These are phyloP conservation scores for Heterodera schachtii DNA, from an alignment of 1,140 invertebrate species.

Conservation along the genomic window DNA sequence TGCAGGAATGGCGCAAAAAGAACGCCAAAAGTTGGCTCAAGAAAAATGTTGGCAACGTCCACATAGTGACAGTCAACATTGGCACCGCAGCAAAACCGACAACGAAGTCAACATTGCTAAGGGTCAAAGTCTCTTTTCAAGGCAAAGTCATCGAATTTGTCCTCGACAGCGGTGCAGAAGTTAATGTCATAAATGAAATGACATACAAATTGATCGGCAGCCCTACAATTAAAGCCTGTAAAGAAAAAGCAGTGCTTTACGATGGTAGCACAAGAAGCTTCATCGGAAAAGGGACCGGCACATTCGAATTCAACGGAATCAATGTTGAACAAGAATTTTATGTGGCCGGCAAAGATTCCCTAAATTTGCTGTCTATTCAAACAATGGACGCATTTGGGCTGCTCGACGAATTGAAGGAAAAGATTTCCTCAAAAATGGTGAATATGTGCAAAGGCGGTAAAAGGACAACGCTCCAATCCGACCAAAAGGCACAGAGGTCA, in stretches of 20 bases:
- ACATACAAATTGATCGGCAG: background rate
- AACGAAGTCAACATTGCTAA: background rate
- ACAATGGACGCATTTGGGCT: slow-evolving; percentile 7
- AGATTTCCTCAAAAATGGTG: background rate
- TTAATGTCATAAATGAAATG: slow-evolving; percentile 6
- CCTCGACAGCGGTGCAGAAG: slow-evolving; percentile 3
- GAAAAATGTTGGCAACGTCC: background rate
- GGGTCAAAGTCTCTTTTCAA: background rate
- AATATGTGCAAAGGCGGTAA: slow-evolving; percentile 4
- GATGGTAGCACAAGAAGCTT: background rate
- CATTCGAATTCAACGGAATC: background rate
- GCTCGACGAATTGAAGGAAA: slow-evolving; percentile 1
- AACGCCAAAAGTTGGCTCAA: background rate
- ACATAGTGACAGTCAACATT: background rate
- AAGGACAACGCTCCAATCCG: background rate
- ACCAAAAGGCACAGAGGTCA: background rate
- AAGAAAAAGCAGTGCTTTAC: slow-evolving; percentile 7
- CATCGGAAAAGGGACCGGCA: slow-evolving; percentile 5
- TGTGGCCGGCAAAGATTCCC: background rate
- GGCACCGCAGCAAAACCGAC: background rate
- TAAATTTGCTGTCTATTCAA: background rate
- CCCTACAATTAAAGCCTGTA: background rate
- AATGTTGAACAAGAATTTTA: background rate
- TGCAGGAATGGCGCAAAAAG: background rate
- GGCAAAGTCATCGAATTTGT: background rate